A percentile compares a stretch with the other conserved stretches of the same genome.
phyloP scores from a whole-genome alignment of 2,888 invertebrate species.

The Chaitophorus viminalis region DNA sequence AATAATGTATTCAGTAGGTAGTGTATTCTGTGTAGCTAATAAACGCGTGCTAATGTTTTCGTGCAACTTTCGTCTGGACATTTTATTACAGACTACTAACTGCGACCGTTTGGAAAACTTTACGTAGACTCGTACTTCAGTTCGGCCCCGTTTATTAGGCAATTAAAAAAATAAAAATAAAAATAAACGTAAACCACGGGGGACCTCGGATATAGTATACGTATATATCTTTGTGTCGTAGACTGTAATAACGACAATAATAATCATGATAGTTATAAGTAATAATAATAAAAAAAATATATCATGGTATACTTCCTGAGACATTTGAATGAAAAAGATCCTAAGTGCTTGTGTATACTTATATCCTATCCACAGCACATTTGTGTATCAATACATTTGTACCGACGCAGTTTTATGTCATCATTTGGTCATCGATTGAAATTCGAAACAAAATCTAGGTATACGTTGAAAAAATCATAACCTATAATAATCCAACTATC shows the following conservation, averaged over 20 bases:
- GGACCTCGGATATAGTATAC: neutral
- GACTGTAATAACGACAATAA: too few relatives aligned
- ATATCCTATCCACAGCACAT: too few relatives aligned
- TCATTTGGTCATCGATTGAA: too few relatives aligned
- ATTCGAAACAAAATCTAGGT: too few relatives aligned
- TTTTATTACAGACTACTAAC: slow-evolving; percentile 2
- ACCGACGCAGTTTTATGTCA: too few relatives aligned
- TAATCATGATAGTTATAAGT: neutral
- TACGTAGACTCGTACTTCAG: neutral
- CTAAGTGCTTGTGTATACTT: too few relatives aligned
- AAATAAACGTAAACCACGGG: neutral
- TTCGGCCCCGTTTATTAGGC: neutral
- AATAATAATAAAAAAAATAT: too few relatives aligned
- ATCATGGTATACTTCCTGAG: too few relatives aligned
- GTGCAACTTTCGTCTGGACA: neutral
- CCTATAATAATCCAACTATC: too few relatives aligned
- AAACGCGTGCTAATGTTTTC: neutral
- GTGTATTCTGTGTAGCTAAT: neutral
- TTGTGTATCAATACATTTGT: too few relatives aligned
- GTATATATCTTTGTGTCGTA: neutral
- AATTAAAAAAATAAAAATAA: neutral
- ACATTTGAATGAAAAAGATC: too few relatives aligned
- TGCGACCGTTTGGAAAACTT: slow-evolving; percentile 17
- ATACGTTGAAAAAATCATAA: too few relatives aligned
- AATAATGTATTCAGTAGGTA: neutral